Evolutionary conservation across 2,113 vertebrate species (phyloP).

Genomic region (Myotis lucifugus): DNA sequence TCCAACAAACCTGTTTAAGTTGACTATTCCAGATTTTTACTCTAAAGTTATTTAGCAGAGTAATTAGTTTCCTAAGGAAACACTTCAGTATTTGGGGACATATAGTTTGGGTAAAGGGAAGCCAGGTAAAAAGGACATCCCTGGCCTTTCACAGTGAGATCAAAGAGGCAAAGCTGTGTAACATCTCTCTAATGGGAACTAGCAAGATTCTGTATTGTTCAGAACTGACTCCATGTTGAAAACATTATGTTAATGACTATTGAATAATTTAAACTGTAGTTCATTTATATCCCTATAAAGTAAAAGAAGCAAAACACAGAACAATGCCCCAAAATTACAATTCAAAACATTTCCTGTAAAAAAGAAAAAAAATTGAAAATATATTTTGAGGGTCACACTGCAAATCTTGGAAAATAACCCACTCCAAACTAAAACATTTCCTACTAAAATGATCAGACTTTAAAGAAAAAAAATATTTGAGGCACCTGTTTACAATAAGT

Average conservation of each 20-base stretch:
- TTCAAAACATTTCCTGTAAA: background rate
- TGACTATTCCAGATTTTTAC: background rate
- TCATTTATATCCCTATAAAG: background rate
- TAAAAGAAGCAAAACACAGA: conserved; percentile 10
- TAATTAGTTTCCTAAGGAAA: conserved; percentile 19
- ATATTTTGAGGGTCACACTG: background rate
- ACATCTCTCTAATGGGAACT: background rate
- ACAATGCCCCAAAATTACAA: background rate
- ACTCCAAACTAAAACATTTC: background rate
- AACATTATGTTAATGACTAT: background rate
- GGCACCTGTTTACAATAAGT: background rate
- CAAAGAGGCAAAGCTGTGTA: background rate
- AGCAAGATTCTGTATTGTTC: background rate
- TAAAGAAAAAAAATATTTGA: background rate
- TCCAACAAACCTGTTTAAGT: background rate
- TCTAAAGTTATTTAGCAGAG: background rate
- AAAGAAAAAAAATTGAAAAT: background rate
- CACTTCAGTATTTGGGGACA: background rate
- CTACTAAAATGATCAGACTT: background rate
- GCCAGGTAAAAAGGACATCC: background rate
- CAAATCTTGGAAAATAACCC: background rate
- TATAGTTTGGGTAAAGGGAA: background rate
- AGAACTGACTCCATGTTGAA: background rate
- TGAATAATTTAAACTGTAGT: background rate
- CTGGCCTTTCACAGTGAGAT: background rate